Evolutionary conservation across 2,888 invertebrate genomes (phyloP), one percentile per base, ranked within the genome.

Genomic region (Diaprepes abbreviatus): DNA sequence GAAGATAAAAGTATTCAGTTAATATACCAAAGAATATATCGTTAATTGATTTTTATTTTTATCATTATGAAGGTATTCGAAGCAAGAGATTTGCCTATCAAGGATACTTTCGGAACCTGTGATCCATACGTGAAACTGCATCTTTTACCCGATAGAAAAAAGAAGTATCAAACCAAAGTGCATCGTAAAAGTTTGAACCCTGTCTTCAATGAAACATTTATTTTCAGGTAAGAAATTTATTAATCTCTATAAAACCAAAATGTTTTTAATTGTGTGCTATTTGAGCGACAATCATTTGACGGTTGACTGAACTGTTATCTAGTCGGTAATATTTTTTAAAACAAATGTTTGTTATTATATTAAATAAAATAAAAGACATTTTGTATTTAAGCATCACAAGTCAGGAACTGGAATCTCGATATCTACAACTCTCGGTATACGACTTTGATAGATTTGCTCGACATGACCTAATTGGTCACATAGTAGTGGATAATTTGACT

Each of bases 51-150:
- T n/a, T n/a, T n/a, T n/a, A n/a, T n/a, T n/a, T n/a, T n/a, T n/a
- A n/a, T n/a, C n/a, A n/a, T n/a, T n/a, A n/a, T n/a, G n/a, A n/a
- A 78, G 78, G 69, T 78, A 17, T 78, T 78, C 33, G 76, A 77
- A 64, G 74, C 92, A 0, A 89, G 90, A 43, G 92, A 92, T 79
- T 86, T 94, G n/a, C 93, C 93, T 0, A 89, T 93, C 67, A 93
- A 93, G 82, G 94, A 94, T 77, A 92, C 93, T 71, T 90, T 91
- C 0, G 93, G 93, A 6, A 93, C 93, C 80, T 93, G 93, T 70
- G 95, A 95, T 83, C 95, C 95, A 0, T 95, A 95, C 83, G 91
- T 95, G 74, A 95, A 94, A 85, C 89, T 94, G 60, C 93, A 93
- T 81, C 87, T 95, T 0, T 85, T 94, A n/a, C 95, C 95, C 0